Evolutionary conservation across 1,140 invertebrate genomes (phyloP), one percentile per base, ranked within the genome.

Genomic region (Nasonia giraulti): DNA sequence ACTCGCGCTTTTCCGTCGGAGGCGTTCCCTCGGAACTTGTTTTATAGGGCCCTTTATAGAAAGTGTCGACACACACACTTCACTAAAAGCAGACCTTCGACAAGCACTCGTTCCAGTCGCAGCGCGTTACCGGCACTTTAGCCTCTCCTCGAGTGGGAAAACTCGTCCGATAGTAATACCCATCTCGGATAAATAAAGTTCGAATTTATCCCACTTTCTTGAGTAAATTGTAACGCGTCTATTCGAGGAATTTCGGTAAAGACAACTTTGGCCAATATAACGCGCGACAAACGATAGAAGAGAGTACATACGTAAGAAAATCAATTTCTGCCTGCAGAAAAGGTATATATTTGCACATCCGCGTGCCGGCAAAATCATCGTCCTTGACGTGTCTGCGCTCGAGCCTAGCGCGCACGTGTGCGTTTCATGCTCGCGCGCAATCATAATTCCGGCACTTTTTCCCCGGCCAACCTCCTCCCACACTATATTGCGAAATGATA

Each of bases 91-190:
- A 31, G 68, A 5, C 68, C 68, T 71, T 71, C 68, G 31, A 17
- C 68, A 71, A 71, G 33, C 68, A 71, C 68, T 71, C 68, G 31
- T 71, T 31, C 68, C 14, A 27, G 68, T 71, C 68, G 68, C 68
- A 33, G 27, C 27, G 5, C 20, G 27, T 0, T 62, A 62, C 50
- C 11, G 50, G 50, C 50, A 55, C 50, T 55, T 55, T 27, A 69
- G 27, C 10, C 40, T 27, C 17, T 69, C 27, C 11, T 27, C 10
- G 1, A 31, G 20, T 27, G 66, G 7, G 7, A 69, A 69, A 69
- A 69, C 66, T 69, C 5, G 23, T 69, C 20, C 20, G 66, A 55
- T 62, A 62, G 55, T 17, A 62, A 62, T 62, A 62, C 17, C 6
- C 4, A 7, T 62, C 55, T 62, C 55, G 17, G 17, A 62, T 62